Evolutionary conservation across 2,797 vertebrate genomes (phyloP).

Genomic region (Acipenser transmontanus): DNA sequence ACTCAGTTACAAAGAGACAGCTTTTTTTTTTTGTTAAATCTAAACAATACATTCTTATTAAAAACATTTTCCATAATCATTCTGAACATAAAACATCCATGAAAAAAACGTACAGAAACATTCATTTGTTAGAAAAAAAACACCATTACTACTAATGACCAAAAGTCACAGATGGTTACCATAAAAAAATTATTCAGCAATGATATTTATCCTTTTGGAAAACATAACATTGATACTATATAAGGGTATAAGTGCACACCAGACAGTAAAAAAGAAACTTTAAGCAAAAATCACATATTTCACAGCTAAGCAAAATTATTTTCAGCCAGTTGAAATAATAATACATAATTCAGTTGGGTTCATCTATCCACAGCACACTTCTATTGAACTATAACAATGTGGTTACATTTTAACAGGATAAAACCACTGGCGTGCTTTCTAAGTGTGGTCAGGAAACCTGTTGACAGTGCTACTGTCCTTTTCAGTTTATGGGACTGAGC

Average conservation of each 20-base stretch:
- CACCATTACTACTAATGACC: not conserved
- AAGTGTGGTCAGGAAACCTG: not conserved
- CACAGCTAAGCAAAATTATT: too few species aligned
- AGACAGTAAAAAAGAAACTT: too few species aligned
- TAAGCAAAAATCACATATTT: too few species aligned
- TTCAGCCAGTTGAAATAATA: too few species aligned
- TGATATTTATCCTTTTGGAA: too few species aligned
- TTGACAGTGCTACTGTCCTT: not conserved
- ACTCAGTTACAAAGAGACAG: not conserved
- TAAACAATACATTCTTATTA: not conserved
- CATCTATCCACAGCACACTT: too few species aligned
- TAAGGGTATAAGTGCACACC: not conserved
- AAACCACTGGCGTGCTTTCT: not conserved
- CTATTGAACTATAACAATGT: too few species aligned
- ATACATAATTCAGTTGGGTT: too few species aligned
- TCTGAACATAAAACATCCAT: not conserved
- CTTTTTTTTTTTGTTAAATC: not conserved
- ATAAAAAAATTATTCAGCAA: too few species aligned
- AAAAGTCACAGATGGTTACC: too few species aligned
- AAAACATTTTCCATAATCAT: not conserved
- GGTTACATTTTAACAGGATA: too few species aligned
- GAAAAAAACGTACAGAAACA: not conserved
- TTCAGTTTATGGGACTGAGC: not conserved
- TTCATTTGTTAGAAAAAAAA: not conserved
- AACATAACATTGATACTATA: not conserved